Evolutionary conservation across 2,888 invertebrate genomes (phyloP), one percentile per base, ranked within the genome.

Genomic region (Phyllotreta cruciferae): DNA sequence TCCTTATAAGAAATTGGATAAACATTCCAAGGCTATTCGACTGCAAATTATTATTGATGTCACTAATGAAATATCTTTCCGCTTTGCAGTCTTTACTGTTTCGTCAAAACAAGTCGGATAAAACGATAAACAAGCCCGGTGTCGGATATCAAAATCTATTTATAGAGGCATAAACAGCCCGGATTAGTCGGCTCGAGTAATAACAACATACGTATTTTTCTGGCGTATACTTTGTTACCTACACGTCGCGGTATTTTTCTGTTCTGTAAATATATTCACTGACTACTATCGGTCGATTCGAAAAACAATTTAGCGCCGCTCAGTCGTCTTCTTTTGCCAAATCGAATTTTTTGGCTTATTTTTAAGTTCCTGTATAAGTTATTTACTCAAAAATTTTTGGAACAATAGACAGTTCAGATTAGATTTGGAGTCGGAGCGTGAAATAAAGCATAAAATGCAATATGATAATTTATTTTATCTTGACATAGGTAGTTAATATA

Each of bases 141-240:
- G 9, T 44, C 44, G 11, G 44, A 44, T 44, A 44, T 44, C 44
- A 44, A 44, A 8, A n/a, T 44, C 44, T 44, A 44, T 44, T 44
- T 44, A 44, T 44, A 44, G 44, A 24, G 24, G 24, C 10, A 44
- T 44, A 44, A 11, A 44, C 44, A 44, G 44, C 44, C 44, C 6
- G 44, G 44, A 44, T n/a, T 44, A 44, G 44, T 10, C 44, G 44
- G 14, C 10, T 44, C 44, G 10, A 44, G 44, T 44, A 44, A 13
- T n/a, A n/a, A 44, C 44, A 13, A 44, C 3, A 13, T 44, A 44
- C 44, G 44, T 44, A 10, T 44, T 44, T 7, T 44, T 44, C 14
- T 11, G 10, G 14, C 10, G 44, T 11, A 44, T 44, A 44, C 11
- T 44, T 44, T 13, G 44, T 44, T n/a, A 44, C 44, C 44, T 24